phyloP scores from a whole-genome alignment of 2,113 vertebrate species.

The Isurus oxyrinchus region DNA sequence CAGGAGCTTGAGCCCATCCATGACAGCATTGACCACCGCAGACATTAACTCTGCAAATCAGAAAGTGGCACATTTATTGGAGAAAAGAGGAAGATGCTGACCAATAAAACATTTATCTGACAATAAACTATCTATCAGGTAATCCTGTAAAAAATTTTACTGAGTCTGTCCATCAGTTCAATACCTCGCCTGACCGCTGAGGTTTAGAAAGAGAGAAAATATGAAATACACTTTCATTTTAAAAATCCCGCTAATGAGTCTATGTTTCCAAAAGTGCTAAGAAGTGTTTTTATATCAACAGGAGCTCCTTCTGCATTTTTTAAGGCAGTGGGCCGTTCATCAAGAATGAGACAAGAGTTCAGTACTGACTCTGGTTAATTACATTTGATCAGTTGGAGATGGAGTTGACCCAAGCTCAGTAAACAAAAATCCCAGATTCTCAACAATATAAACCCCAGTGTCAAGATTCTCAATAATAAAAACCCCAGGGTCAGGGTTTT shows the following conservation, averaged over 20 bases:
- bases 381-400: background rate
- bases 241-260: background rate
- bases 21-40: conserved; percentile 91
- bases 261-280: background rate
- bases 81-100: background rate
- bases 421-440: background rate
- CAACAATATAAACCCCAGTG: background rate
- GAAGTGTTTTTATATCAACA: background rate
- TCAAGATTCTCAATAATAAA: background rate
- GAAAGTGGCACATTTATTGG: background rate
- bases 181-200: background rate
- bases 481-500: background rate
- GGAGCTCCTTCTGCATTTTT: background rate
- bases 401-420: background rate
- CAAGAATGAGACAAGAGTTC: background rate
- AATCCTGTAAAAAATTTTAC: background rate
- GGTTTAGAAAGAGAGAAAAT: background rate
- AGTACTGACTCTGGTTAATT: background rate
- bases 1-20: conserved; percentile 83
- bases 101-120: background rate
- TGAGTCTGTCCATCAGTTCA: background rate
- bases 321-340: background rate
- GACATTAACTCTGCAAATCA: conserved; percentile 77
- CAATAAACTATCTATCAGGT: background rate
- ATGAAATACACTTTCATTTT: background rate